Evolutionary conservation across 2,888 invertebrate genomes (phyloP).

Genomic region (Tanypteryx hageni): DNA sequence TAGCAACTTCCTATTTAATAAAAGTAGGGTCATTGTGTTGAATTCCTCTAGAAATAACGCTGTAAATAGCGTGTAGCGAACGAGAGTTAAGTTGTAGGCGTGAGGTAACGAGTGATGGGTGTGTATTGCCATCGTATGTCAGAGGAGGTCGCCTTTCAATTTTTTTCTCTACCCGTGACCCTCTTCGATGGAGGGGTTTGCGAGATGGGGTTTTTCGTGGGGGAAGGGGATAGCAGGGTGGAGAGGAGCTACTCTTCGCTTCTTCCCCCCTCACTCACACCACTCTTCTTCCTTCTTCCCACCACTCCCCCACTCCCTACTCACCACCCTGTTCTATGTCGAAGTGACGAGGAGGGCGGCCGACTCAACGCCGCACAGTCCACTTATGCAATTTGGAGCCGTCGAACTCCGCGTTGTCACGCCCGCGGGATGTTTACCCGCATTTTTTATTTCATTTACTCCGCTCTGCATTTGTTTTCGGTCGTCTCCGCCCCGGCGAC

Average conservation of each 20-base stretch:
- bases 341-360: constrained; percentile 2
- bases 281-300: neutral
- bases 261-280: too few species aligned
- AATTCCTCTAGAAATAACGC: too few species aligned
- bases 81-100: too few species aligned
- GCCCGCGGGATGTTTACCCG: constrained; percentile 62
- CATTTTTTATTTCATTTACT: constrained; percentile 63
- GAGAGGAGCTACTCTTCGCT: too few species aligned
- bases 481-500: constrained; percentile 39
- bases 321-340: neutral
- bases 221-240: neutral
- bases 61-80: too few species aligned
- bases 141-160: constrained; percentile 2
- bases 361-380: constrained; percentile 22
- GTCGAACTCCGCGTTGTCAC: constrained; percentile 55
- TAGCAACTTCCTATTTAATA: too few species aligned
- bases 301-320: neutral
- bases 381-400: constrained; percentile 63
- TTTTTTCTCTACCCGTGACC: constrained; percentile 15
- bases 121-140: constrained; percentile 30
- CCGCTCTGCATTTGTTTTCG: constrained; percentile 60
- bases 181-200: constrained; percentile 31
- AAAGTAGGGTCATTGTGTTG: too few species aligned
- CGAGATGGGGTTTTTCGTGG: neutral
- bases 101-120: too few species aligned